A percentile compares a stretch with the other conserved stretches of the same genome.
phyloP scores from a whole-genome alignment of 2,797 vertebrate genomes.

The Melanotaenia parkinsoni region DNA sequence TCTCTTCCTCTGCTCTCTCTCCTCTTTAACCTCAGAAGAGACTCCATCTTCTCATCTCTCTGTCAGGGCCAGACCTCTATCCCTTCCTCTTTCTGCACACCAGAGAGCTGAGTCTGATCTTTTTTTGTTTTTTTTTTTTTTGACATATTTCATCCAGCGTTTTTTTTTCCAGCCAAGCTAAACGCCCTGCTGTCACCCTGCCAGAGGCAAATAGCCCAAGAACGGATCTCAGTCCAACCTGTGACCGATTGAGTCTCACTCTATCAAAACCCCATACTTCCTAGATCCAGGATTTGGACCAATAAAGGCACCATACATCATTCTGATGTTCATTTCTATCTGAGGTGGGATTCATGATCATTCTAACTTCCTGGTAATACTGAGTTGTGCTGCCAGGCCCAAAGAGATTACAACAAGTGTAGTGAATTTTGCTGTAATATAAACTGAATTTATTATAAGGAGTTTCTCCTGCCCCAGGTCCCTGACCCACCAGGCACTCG shows the following conservation, averaged over 20 bases:
- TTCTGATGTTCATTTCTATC: conserved; percentile 52
- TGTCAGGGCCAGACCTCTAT: conserved; percentile 15
- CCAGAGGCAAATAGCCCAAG: conserved; percentile 57
- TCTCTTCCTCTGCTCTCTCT: conserved; percentile 14
- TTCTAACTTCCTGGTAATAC: conserved; percentile 42
- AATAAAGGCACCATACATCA: conserved; percentile 39
- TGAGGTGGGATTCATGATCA: conserved; percentile 52
- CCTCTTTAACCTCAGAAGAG: conserved; percentile 12
- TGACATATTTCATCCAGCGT: conserved; percentile 34
- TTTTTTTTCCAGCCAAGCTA: conserved; percentile 26
- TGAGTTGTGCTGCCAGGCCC: conserved; percentile 50
- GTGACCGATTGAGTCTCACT: conserved; percentile 16
- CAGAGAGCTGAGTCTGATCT: conserved; percentile 22
- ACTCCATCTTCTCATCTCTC: conserved; percentile 20
- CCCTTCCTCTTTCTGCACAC: not conserved
- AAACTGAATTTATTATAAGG: conserved; percentile 32
- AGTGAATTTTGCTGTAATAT: conserved; percentile 30
- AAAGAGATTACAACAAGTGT: conserved; percentile 24
- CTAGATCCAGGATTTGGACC: conserved; percentile 23
- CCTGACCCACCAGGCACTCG: conserved; percentile 46
- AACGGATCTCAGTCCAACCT: conserved; percentile 47
- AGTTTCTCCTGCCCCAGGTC: conserved; percentile 30
- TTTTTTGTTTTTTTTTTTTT: conserved; percentile 48
- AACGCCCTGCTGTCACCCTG: conserved; percentile 12
- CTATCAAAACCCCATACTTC: conserved; percentile 25